Percentiles rank a stretch among this genome's conserved stretches.
These are phyloP conservation scores for Psittacus erithacus DNA, from an alignment of 2,113 vertebrate species.

Conservation along the genomic window DNA sequence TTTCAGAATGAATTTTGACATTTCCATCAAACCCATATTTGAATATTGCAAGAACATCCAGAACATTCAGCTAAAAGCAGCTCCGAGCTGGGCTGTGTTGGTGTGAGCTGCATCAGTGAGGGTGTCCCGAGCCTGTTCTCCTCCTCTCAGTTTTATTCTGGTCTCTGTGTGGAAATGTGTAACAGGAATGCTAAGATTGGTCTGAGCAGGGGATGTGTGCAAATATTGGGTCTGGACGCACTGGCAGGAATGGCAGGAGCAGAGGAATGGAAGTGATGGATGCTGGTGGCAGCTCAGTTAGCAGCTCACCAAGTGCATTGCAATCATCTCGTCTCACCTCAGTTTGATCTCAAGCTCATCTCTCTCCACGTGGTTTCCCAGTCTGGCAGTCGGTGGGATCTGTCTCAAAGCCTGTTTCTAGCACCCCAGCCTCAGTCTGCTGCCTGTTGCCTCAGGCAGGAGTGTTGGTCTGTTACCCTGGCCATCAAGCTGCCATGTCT, in stretches of 20 bases:
- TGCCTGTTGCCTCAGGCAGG: background rate
- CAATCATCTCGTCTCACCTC: background rate
- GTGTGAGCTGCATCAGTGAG: background rate
- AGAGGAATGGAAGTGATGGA: background rate
- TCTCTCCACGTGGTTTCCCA: background rate
- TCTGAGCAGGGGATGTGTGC: background rate
- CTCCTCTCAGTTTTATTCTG: conserved; percentile 49
- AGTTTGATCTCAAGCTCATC: background rate
- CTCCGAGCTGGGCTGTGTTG: conserved; percentile 10
- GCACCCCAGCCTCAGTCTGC: background rate
- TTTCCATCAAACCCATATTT: background rate
- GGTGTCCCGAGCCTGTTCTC: background rate
- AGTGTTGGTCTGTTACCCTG: background rate
- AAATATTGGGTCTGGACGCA: background rate
- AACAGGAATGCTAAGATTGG: background rate
- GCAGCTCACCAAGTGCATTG: background rate
- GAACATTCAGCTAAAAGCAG: conserved; percentile 31
- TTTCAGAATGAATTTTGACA: conserved; percentile 5
- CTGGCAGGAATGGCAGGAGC: background rate
- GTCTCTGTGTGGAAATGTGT: background rate
- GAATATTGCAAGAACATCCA: background rate
- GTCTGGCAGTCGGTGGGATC: background rate
- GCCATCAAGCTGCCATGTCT: background rate
- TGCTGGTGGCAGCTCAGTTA: background rate
- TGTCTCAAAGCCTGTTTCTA: background rate